Evolutionary conservation across 1,140 invertebrate species (phyloP).

Genomic region (Telenomus remus): DNA sequence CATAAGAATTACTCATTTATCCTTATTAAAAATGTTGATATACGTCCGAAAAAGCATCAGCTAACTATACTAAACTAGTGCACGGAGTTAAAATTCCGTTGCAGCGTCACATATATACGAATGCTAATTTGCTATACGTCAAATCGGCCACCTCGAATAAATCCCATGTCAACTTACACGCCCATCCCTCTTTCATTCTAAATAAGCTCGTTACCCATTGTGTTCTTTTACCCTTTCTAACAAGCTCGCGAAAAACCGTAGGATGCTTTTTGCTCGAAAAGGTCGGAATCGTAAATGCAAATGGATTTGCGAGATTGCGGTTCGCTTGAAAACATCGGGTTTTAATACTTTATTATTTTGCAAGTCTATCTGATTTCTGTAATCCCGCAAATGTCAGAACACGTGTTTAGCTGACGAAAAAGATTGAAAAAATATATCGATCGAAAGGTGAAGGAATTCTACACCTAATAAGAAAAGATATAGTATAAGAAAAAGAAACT

Average conservation of each 20-base stretch:
- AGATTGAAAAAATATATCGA: background rate
- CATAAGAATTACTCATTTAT: no score
- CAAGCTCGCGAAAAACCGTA: slow-evolving; percentile 20
- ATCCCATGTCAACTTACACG: background rate
- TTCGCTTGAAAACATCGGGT: slow-evolving; percentile 14
- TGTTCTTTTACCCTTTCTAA: slow-evolving; percentile 22
- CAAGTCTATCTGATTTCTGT: background rate
- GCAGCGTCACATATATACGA: background rate
- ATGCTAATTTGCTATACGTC: slow-evolving; percentile 4
- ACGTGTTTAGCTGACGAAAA: background rate
- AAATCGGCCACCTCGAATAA: slow-evolving; percentile 5
- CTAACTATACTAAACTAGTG: no score
- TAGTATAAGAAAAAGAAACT: background rate
- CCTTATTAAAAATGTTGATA: no score
- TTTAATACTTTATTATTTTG: slow-evolving; percentile 40
- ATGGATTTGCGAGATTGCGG: slow-evolving; percentile 17
- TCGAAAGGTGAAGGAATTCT: background rate
- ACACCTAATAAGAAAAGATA: background rate
- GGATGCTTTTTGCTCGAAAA: slow-evolving; percentile 13
- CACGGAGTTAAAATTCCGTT: background rate
- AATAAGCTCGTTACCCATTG: slow-evolving; percentile 23
- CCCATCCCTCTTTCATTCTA: slow-evolving; percentile 1
- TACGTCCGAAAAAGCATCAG: no score
- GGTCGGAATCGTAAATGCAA: slow-evolving; percentile 32
- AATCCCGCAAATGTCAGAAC: background rate